Evolutionary conservation across 1,140 invertebrate species (phyloP), one percentile per base, ranked within the genome.

Genomic region (Tetranychus urticae): DNA sequence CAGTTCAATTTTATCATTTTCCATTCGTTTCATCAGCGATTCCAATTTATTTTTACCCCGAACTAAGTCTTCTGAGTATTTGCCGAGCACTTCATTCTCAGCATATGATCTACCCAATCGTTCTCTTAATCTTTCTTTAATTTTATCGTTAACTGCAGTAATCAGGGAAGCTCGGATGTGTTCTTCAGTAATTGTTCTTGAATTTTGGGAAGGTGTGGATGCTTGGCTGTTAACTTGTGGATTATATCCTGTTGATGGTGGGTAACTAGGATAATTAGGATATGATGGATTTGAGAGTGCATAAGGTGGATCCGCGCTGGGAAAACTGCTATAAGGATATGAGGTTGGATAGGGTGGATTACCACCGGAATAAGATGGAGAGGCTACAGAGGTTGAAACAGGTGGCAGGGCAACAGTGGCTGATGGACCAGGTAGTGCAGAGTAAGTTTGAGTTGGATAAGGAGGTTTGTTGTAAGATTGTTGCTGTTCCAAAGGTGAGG

Each of bases 111-210:
- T 87, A 63, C 83, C 84, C 66, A 86, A 85, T 68, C 86, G 83
- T 70, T 97, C 92, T 63, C 85, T 82, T 52, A 97, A 76, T 62
- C 84, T 78, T 61, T 87, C 77, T 66, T 82, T 80, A 58, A 97
- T 70, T 76, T 93, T 94, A 70, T 97, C 91, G 74, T 93, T 88
- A 1, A 96, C 86, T 23, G 92, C 93, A 56, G 88, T 90, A 2
- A 96, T 72, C 10, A 98, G 74, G 35, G 92, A 97, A 50, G 85
- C 86, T 69, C 87, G 81, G 56, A 97, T 88, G 70, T 96, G 90
- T 70, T 93, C 89, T 69, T 94, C 88, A 50, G 88, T 87, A 52
- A 97, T 91, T 14, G 88, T 92, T 14, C 84, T 85, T 2, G 66
- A 67, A 64, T 62, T 59, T 37, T n/a, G 33, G 14, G 36, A 50